Percentiles rank a stretch among this genome's conserved stretches.
These are phyloP conservation scores for Pyralis farinalis DNA, from an alignment of 2,888 invertebrate species.

Conservation along the genomic window DNA sequence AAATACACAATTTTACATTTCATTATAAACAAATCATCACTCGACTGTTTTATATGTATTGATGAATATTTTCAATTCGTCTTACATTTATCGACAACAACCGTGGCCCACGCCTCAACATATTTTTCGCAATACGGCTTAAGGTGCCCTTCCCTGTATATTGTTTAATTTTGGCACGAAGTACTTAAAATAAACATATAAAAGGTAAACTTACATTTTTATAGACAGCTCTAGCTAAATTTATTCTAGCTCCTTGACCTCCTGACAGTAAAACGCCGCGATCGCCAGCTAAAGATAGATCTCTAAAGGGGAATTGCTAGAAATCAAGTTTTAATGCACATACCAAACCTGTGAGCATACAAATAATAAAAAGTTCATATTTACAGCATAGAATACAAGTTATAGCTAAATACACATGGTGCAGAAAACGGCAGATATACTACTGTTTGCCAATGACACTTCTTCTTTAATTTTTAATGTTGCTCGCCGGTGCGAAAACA, in stretches of 20 bases:
- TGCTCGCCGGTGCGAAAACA: too few species aligned
- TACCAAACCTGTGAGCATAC: neutral
- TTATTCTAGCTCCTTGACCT: conserved; percentile 91
- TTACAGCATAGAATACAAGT: neutral
- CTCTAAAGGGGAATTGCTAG: conserved; percentile 87
- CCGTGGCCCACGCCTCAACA: neutral
- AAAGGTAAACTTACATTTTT: conserved; percentile 79
- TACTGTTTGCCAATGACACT: too few species aligned
- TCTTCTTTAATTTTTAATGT: too few species aligned
- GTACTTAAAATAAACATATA: too few species aligned
- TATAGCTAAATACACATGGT: too few species aligned
- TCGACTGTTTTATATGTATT: too few species aligned
- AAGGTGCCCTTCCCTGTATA: too few species aligned
- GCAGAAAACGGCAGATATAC: too few species aligned
- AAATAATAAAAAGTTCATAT: neutral
- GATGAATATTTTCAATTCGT: too few species aligned
- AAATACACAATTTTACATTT: too few species aligned
- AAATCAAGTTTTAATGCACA: conserved; percentile 82
- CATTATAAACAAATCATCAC: too few species aligned
- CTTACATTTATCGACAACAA: too few species aligned
- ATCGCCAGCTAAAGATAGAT: conserved; percentile 90
- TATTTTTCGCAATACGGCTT: neutral
- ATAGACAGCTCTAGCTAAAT: conserved; percentile 88
- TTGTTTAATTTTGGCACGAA: neutral
- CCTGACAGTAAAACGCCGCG: conserved; percentile 89